phyloP scores from a whole-genome alignment of 2,888 invertebrate genomes.

The Itoplectis maculator region DNA sequence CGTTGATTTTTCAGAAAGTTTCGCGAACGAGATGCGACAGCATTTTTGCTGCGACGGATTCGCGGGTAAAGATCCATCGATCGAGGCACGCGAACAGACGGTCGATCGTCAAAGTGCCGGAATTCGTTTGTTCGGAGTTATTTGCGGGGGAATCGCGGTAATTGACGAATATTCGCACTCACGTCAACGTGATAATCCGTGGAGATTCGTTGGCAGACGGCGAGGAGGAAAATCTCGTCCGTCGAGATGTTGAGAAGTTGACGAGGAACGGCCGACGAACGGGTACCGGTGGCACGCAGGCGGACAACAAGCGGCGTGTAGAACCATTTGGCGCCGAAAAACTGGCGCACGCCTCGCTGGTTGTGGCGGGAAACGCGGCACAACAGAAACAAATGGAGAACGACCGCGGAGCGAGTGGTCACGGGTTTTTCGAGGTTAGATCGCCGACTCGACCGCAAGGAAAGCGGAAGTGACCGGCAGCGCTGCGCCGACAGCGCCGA shows the following conservation, averaged over 20 bases:
- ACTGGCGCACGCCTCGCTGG: slow-evolving; percentile 29
- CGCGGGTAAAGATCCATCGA: not conserved
- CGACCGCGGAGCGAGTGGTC: not conserved
- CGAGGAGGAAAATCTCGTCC: not conserved
- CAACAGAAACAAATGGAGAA: slow-evolving; percentile 40
- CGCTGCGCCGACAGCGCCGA: no score
- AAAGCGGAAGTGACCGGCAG: not conserved
- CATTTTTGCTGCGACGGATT: not conserved
- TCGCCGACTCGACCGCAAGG: not conserved
- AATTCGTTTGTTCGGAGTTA: not conserved
- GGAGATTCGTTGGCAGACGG: not conserved
- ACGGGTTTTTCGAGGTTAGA: not conserved
- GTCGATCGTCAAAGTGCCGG: not conserved
- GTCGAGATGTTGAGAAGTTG: not conserved
- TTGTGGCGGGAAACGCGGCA: slow-evolving; percentile 61
- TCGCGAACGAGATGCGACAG: not conserved
- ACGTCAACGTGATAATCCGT: slow-evolving; percentile 8
- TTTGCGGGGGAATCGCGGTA: not conserved
- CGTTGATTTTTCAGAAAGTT: no score
- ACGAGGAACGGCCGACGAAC: no score
- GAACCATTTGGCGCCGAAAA: slow-evolving; percentile 65
- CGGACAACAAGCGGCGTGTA: slow-evolving; percentile 41
- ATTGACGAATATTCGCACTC: not conserved
- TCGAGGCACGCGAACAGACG: not conserved
- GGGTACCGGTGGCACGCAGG: slow-evolving; percentile 29